Base-by-base conservation (phyloP, 2,888 invertebrate species). In the Andricus quercusramuli region DNA sequence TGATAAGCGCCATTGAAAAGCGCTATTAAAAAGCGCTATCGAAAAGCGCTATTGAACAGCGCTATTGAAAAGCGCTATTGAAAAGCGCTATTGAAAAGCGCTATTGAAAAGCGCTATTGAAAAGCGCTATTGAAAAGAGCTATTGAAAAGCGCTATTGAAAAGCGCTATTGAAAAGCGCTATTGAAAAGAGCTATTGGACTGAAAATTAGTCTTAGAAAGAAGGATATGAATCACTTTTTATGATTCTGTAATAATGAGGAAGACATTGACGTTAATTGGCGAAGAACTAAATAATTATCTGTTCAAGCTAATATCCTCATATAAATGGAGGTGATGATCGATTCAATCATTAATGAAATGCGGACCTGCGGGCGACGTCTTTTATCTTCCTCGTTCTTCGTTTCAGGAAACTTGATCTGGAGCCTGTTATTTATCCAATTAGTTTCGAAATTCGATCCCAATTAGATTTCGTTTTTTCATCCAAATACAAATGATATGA, bases 371-470 rank as follows among this genome's bases (percentile, higher is more conserved):
- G n/a, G 74, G 74, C 74, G 74, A 74, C 56, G 74, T 32, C 62
- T 25, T 74, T 74, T 56, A n/a, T 74, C 74, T 74, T 74, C 74
- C 74, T 74, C 74, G 74, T 74, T 74, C 74, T 74, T 56, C 56
- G 56, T 74, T 74, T 56, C 32, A 74, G 74, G 74, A 74, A 74
- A 74, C 56, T 29, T 56, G 29, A 74, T 13, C 32, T 74, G n/a
- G 32, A 74, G 37, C 74, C 74, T 56, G 56, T 74, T 74, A 56
- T 74, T 74, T 74, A 74, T 74, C 74, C 56, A 74, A 74, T 74
- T 74, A 74, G 11, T 51, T 74, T 56, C 20, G 29, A 74, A 74
- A 32, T 51, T 25, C 56, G 74, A 20, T 56, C 56, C 51, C 74
- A 74, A 74, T 74, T 74, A 74, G 32, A 74, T 51, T 13, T n/a